phyloP scores from a whole-genome alignment of 2,797 vertebrate genomes.

The Gymnodraco acuticeps region DNA sequence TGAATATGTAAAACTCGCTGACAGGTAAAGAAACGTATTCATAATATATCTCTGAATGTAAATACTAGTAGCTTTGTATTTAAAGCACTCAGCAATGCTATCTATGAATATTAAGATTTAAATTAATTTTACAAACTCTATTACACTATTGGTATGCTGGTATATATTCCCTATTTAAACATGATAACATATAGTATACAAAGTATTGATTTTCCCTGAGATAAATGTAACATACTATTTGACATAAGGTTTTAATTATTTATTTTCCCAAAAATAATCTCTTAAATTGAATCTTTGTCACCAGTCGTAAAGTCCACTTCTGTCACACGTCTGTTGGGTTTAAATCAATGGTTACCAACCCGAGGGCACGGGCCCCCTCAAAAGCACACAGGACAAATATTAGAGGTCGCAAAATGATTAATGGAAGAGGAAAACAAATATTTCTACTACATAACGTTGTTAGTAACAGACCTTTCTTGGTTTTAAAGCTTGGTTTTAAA shows the following conservation, averaged over 20 bases:
- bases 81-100: constrained; percentile 33
- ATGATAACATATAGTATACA: constrained; percentile 14
- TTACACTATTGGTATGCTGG: constrained; percentile 43
- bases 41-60: constrained; percentile 69
- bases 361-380: too few species aligned
- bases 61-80: constrained; percentile 67
- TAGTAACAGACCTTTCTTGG: not conserved
- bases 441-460: not conserved
- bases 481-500: too few species aligned
- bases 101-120: constrained; percentile 35
- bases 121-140: constrained; percentile 50
- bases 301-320: constrained; percentile 3
- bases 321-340: not conserved
- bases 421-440: not conserved
- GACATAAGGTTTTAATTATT: not conserved
- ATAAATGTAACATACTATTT: not conserved
- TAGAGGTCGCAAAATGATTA: not conserved
- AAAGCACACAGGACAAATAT: not conserved
- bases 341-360: not conserved
- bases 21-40: constrained; percentile 43
- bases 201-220: constrained; percentile 13
- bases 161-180: constrained; percentile 58
- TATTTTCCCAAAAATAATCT: not conserved
- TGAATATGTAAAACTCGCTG: constrained; percentile 53
- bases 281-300: not conserved